Conservation (phyloP, 2,797 vertebrate genomes). For the Enteromius mattozi region DNA sequence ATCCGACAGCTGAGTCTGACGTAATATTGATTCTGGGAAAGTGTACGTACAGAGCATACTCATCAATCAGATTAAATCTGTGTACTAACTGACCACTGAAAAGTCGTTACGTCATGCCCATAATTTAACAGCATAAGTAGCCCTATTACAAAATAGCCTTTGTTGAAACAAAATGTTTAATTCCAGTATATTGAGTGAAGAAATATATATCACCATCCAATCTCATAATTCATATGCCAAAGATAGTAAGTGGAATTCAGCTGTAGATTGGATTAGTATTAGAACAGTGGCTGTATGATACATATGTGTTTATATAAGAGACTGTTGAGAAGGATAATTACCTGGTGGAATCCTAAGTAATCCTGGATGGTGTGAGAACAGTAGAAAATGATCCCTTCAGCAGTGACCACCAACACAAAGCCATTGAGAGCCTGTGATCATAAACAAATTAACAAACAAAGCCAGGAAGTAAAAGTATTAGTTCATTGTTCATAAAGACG, state of each 20-base stretch:
- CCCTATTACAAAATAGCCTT: neutral
- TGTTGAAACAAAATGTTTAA: neutral
- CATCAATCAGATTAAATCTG: slow-evolving; percentile 10
- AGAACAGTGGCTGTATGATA: neutral
- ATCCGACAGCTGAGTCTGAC: slow-evolving; percentile 24
- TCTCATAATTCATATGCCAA: neutral
- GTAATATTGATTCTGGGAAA: slow-evolving; percentile 20
- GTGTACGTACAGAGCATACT: neutral
- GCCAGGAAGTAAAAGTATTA: neutral
- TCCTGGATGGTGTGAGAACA: slow-evolving; percentile 85
- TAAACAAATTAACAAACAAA: slow-evolving; percentile 37
- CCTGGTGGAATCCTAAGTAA: slow-evolving; percentile 89
- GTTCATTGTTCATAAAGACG: neutral
- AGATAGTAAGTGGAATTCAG: neutral
- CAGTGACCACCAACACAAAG: slow-evolving; percentile 80
- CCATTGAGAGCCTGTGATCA: slow-evolving; percentile 77
- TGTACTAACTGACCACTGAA: neutral
- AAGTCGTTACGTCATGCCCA: neutral
- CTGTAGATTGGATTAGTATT: slow-evolving; percentile 16
- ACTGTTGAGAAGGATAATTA: slow-evolving; percentile 59
- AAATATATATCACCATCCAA: neutral
- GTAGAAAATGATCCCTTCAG: slow-evolving; percentile 84
- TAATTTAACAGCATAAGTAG: too few relatives aligned
- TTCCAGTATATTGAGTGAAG: neutral
- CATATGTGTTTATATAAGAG: neutral